Conservation (phyloP, 1,140 invertebrate species). For the Papilio glaucus region DNA sequence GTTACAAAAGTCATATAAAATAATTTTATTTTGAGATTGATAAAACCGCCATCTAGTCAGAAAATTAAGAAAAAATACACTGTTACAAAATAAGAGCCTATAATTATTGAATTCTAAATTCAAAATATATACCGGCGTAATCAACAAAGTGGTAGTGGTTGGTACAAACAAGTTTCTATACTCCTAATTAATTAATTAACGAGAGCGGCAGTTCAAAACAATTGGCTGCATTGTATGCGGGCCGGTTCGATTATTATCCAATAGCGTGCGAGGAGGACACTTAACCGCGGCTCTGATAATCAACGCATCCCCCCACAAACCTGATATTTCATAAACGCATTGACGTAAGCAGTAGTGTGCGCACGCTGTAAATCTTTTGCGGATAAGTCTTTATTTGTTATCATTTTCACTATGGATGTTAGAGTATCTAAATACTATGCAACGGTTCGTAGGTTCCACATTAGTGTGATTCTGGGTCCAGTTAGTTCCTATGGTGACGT, state of each 20-base stretch:
- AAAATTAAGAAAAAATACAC: no score
- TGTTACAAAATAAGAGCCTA: no score
- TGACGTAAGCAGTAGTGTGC: conserved; percentile 49
- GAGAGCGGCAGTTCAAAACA: conserved; percentile 1
- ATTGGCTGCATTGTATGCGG: conserved; percentile 33
- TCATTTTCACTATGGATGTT: no score
- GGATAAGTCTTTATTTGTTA: not conserved
- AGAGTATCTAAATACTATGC: no score
- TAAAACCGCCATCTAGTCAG: no score
- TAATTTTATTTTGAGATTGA: no score
- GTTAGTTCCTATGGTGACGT: no score
- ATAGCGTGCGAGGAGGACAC: conserved; percentile 12
- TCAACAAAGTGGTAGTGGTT: not conserved
- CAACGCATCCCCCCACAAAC: conserved; percentile 45
- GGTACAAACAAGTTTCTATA: not conserved
- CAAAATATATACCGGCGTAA: not conserved
- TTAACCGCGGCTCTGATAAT: conserved; percentile 61
- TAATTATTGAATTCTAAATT: not conserved
- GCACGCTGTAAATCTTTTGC: conserved; percentile 18
- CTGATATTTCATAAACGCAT: conserved; percentile 50
- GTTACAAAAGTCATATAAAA: no score
- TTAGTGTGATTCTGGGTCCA: no score
- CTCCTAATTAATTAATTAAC: not conserved
- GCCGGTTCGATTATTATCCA: conserved; percentile 29
- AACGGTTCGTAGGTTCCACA: no score